Conservation (phyloP, 2,797 vertebrate species). For the Rhabdomys pumilio region DNA sequence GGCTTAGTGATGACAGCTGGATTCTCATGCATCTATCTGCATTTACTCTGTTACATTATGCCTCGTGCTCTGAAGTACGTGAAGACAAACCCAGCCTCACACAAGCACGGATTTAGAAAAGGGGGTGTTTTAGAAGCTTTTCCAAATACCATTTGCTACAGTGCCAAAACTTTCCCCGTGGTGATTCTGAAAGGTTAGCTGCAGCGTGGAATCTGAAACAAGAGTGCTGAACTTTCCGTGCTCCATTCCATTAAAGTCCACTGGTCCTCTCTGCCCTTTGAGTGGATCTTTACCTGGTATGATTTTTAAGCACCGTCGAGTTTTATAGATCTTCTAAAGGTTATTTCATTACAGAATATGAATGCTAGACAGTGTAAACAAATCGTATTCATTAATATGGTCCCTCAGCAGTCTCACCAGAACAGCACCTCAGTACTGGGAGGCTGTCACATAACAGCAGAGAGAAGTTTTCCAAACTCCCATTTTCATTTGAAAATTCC, state of each 20-base stretch:
- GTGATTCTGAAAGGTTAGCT: conserved; percentile 39
- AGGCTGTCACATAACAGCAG: not conserved
- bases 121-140: not conserved
- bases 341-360: conserved; percentile 46
- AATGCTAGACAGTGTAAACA: conserved; percentile 21
- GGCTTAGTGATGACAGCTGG: not conserved
- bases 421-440: not conserved
- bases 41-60: not conserved
- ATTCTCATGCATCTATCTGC: not conserved
- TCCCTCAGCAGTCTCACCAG: not conserved
- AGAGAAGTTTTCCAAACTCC: conserved; percentile 28
- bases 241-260: not conserved
- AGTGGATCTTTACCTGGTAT: conserved; percentile 30
- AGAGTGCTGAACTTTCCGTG: not conserved
- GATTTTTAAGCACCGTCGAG: conserved; percentile 43
- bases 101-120: conserved; percentile 12
- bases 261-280: not conserved
- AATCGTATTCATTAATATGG: conserved; percentile 33
- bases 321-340: conserved; percentile 54
- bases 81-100: not conserved
- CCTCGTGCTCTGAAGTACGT: not conserved
- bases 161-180: not conserved
- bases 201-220: conserved; percentile 4
- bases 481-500: conserved; percentile 32
- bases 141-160: not conserved